Evolutionary conservation across 2,888 invertebrate genomes (phyloP), one percentile per base, ranked within the genome.

Genomic region (Drosophila kuntzei): DNA sequence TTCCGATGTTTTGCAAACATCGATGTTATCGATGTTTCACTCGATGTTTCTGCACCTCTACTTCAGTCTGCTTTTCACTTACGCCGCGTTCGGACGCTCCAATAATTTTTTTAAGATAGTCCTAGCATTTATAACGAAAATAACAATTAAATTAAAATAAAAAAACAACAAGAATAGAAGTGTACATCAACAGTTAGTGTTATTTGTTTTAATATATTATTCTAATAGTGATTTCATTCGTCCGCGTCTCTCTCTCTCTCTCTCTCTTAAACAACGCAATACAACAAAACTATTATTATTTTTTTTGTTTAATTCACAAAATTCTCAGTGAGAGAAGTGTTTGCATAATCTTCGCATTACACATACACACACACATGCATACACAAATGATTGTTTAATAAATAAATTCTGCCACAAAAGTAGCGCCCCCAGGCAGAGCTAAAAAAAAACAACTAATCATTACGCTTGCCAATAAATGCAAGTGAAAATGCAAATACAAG

Each of bases 21-120:
- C n/a, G n/a, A n/a, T n/a, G n/a, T n/a, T n/a, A n/a, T n/a, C n/a
- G n/a, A n/a, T n/a, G n/a, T n/a, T n/a, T n/a, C n/a, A n/a, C n/a
- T n/a, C n/a, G n/a, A n/a, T n/a, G n/a, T n/a, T n/a, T n/a, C n/a
- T n/a, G n/a, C n/a, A n/a, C n/a, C n/a, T n/a, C n/a, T n/a, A n/a
- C n/a, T n/a, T n/a, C n/a, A 27, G 16, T 78, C 51, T 57, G 78
- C 59, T 72, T 72, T 72, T 77, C 63, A 73, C 60, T 54, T 58
- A 54, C 74, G 27, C 63, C 68, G 80, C 59, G 87, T 63, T 54
- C 76, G 87, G 86, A 55, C 57, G 82, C 87, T 62, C 53, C 62
- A 69, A 50, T 83, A 81, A 64, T 71, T 69, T 77, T 71, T 69
- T 77, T 87, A 84, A 77, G 77, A 69, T 84, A 76, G 76, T 50